phyloP scores from a whole-genome alignment of 2,888 invertebrate species.

The Trisateles emortualis region DNA sequence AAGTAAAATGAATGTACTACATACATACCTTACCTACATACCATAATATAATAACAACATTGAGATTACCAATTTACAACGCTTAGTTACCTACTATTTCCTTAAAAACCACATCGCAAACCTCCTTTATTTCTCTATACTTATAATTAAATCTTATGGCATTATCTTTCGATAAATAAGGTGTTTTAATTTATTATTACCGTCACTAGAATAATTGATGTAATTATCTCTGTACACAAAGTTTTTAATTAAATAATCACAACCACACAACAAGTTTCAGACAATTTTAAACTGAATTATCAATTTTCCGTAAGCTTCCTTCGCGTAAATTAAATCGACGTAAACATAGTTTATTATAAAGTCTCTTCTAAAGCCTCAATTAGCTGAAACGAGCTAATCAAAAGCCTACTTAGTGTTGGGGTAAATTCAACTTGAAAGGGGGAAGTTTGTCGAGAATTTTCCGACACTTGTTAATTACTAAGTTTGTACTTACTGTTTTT shows the following conservation, averaged over 20 bases:
- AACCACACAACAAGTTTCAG: neutral
- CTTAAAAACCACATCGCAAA: too few relatives aligned
- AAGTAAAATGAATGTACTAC: too few relatives aligned
- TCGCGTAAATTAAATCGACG: slow-evolving; percentile 7
- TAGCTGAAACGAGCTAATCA: slow-evolving; percentile 33
- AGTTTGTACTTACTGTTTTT: slow-evolving; percentile 6
- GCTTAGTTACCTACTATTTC: too few relatives aligned
- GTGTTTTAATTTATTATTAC: too few relatives aligned
- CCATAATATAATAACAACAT: too few relatives aligned
- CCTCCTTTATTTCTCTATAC: too few relatives aligned
- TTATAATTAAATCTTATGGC: too few relatives aligned
- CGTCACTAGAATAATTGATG: too few relatives aligned
- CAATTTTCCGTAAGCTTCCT: slow-evolving; percentile 3
- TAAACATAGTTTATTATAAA: slow-evolving; percentile 15
- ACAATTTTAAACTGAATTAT: slow-evolving; percentile 2
- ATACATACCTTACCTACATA: too few relatives aligned
- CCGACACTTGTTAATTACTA: slow-evolving; percentile 18
- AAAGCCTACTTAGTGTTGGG: slow-evolving; percentile 17
- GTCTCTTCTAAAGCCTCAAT: slow-evolving; percentile 23
- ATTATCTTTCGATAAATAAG: too few relatives aligned
- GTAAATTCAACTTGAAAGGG: slow-evolving; percentile 28
- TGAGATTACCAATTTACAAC: too few relatives aligned
- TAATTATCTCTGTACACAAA: neutral
- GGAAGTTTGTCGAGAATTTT: slow-evolving; percentile 23
- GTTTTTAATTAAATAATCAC: neutral